Base-by-base conservation (phyloP, 2,797 vertebrate genomes). In the Linurgus olivaceus region DNA sequence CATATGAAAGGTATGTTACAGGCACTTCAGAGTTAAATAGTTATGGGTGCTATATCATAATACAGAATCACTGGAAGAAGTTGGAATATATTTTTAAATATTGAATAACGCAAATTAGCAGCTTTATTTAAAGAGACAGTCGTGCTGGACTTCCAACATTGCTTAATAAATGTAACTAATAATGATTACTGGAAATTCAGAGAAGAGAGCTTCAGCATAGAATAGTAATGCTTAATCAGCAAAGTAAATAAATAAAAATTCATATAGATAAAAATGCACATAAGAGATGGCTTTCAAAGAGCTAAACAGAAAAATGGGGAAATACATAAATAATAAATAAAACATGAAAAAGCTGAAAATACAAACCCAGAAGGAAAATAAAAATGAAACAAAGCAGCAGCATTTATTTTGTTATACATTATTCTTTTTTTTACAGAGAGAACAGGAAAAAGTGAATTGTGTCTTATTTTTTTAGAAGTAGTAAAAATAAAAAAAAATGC, bases 161-260 rank as follows among this genome's bases (percentile, higher is more conserved):
- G 25, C 19, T 90, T 93, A 89, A 88, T 28, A 95, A 92, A 88
- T 44, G 9, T 57, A 95, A 95, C 35, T 91, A 68, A 74, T 82
- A 82, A 92, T 66, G 20, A 81, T 63, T 57, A 86, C 35, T 82
- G 33, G 19, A 96, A 91, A 88, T 71, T 86, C 45, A 26, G 72
- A 88, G 51, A 88, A 59, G 52, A 50, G 85, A 45, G 16, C 26
- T 79, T 93, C 31, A 55, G 12, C 31, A 82, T 8, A 72, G 79
- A 93, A 82, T 10, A 85, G 45, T 17, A 93, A 44, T 63, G 5
- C 7, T 88, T 95, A 94, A 75, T 81, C 13, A 93, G 23, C 51
- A 95, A 47, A 26, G 24, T 85, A 93, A 97, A 73, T 83, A 91
- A 77, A 88, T 48, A 4, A 73, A 38, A 38, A 38, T 38, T 11